A percentile compares a stretch with the other conserved stretches of the same genome.
Conservation (phyloP, 1,140 invertebrate genomes). For the Holotrichia oblita region DNA sequence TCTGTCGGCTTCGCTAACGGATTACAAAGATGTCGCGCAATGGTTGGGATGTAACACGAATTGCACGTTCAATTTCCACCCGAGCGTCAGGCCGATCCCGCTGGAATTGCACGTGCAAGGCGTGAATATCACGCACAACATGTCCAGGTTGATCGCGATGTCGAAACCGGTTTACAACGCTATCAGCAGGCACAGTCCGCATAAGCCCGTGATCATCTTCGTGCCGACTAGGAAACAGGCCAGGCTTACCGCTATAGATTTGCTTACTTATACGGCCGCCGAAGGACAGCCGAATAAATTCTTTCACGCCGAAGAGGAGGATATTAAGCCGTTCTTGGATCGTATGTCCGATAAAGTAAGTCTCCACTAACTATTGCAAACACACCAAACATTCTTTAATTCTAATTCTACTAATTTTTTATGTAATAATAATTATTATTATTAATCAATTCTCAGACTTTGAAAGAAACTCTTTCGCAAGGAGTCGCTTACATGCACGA, state of each 20-base stretch:
- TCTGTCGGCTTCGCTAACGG: slow-evolving; percentile 91
- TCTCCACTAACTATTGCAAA: too few species aligned
- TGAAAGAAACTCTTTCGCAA: slow-evolving; percentile 87
- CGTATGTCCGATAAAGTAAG: slow-evolving; percentile 83
- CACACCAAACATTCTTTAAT: too few species aligned
- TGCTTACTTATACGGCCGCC: slow-evolving; percentile 92
- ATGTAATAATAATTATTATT: slow-evolving; percentile 27
- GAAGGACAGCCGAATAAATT: slow-evolving; percentile 87
- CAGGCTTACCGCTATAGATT: slow-evolving; percentile 92
- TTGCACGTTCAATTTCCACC: slow-evolving; percentile 98
- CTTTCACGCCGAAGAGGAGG: slow-evolving; percentile 87
- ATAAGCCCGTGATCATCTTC: slow-evolving; percentile 95
- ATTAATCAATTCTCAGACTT: slow-evolving; percentile 64
- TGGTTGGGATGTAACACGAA: slow-evolving; percentile 96
- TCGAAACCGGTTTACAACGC: slow-evolving; percentile 96
- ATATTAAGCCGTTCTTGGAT: slow-evolving; percentile 88
- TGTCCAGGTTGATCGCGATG: slow-evolving; percentile 95
- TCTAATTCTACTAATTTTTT: too few species aligned
- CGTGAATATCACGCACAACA: slow-evolving; percentile 98
- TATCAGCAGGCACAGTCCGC: slow-evolving; percentile 86
- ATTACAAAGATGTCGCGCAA: slow-evolving; percentile 94
- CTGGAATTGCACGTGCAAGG: slow-evolving; percentile 96
- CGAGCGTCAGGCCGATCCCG: slow-evolving; percentile 94
- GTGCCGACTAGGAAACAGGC: slow-evolving; percentile 95
- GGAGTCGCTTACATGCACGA: slow-evolving; percentile 98